Evolutionary conservation across 2,888 invertebrate species (phyloP).

Genomic region (Erebia epiphron): DNA sequence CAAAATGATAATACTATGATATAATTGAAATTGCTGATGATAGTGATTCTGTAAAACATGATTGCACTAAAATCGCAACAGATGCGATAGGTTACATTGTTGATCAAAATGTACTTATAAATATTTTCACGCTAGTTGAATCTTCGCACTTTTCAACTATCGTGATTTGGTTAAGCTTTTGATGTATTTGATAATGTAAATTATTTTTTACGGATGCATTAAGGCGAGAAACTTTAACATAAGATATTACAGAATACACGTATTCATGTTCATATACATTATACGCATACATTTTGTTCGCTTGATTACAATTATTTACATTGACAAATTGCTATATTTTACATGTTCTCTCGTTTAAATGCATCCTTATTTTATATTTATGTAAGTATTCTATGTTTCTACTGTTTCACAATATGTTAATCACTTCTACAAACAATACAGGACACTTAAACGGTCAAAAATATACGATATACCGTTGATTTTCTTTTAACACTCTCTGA

Average conservation of each 20-base stretch:
- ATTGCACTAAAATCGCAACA: slow-evolving; percentile 19
- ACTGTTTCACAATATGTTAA: slow-evolving; percentile 17
- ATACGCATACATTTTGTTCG: not conserved
- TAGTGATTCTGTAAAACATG: slow-evolving; percentile 30
- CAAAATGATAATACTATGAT: not conserved
- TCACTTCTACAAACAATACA: slow-evolving; percentile 10
- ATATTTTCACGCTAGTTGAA: not conserved
- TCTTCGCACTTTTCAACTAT: not conserved
- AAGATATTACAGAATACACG: not conserved
- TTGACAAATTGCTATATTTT: not conserved
- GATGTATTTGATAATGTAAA: slow-evolving; percentile 35
- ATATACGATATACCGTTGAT: slow-evolving; percentile 20
- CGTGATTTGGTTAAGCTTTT: slow-evolving; percentile 35
- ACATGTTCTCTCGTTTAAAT: slow-evolving; percentile 33
- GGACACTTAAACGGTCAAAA: slow-evolving; percentile 25
- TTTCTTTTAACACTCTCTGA: slow-evolving; percentile 28
- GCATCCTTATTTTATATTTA: slow-evolving; percentile 25
- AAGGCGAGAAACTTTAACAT: slow-evolving; percentile 27
- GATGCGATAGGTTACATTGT: not conserved
- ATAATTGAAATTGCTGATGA: slow-evolving; percentile 10
- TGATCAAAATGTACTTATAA: not conserved
- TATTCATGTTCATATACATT: slow-evolving; percentile 1
- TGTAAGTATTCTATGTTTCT: slow-evolving; percentile 13
- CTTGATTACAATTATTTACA: slow-evolving; percentile 1
- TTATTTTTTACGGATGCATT: slow-evolving; percentile 31